A percentile compares a stretch with the other conserved stretches of the same genome.
phyloP scores from a whole-genome alignment of 2,113 vertebrate genomes.

The Sturnus vulgaris region DNA sequence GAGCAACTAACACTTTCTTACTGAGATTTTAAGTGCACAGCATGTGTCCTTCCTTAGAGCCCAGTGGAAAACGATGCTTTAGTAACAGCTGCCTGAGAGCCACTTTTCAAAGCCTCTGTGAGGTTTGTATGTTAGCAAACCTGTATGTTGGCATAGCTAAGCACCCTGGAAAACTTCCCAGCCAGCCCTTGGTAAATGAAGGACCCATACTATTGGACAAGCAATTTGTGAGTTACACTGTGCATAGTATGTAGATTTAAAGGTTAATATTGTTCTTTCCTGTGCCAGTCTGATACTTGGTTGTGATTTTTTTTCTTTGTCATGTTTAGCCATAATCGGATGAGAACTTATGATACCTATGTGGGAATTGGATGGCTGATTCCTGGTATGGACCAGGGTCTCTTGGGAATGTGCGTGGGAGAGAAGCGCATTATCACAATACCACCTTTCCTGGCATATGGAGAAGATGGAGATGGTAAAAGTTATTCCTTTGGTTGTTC shows the following conservation, averaged over 20 bases:
- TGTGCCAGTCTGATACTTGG: background rate
- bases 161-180: background rate
- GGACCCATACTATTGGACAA: background rate
- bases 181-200: background rate
- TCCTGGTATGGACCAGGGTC: constrained; percentile 94
- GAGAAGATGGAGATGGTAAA: constrained; percentile 93
- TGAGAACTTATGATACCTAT: constrained; percentile 94
- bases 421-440: constrained; percentile 91
- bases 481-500: background rate
- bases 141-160: background rate
- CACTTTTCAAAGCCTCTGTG: background rate
- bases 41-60: background rate
- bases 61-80: background rate
- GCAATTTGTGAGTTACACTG: background rate
- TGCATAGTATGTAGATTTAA: background rate
- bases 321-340: constrained; percentile 86
- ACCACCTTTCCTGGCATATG: constrained; percentile 91
- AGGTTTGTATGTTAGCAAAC: background rate
- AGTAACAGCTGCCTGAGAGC: background rate
- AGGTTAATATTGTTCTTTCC: background rate
- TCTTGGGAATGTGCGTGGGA: constrained; percentile 95
- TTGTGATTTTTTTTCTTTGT: background rate
- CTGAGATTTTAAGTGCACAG: background rate
- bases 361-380: constrained; percentile 98
- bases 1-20: background rate